These are phyloP conservation scores for Zaprionus ornatus DNA, from an alignment of 1,140 invertebrate genomes.

Conservation along the genomic window DNA sequence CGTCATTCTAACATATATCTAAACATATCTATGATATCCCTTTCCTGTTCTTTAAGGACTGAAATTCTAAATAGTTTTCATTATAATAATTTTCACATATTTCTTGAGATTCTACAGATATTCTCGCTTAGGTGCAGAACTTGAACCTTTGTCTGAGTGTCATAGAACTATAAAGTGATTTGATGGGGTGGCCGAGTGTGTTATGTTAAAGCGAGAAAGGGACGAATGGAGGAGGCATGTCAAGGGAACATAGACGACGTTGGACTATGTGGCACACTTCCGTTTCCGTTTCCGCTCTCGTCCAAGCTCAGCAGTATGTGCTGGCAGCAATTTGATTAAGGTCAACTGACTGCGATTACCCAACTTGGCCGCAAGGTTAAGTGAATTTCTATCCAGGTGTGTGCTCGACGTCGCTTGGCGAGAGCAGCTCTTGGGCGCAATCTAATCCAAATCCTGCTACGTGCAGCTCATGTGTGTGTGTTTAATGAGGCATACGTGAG, in stretches of 20 bases:
- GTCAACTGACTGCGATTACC: constrained; percentile 44
- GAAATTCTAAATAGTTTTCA: background rate
- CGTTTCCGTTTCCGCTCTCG: constrained; percentile 50
- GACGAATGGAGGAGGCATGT: background rate
- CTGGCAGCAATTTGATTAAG: constrained; percentile 54
- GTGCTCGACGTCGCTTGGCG: background rate
- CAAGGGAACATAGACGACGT: constrained; percentile 29
- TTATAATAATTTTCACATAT: no score
- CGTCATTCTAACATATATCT: no score
- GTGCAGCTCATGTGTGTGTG: background rate
- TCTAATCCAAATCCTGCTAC: constrained; percentile 2
- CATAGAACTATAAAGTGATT: background rate
- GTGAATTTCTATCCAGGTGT: constrained; percentile 1
- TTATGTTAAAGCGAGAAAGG: background rate
- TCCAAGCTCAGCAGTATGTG: background rate
- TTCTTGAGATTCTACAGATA: no score
- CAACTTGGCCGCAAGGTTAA: constrained; percentile 44
- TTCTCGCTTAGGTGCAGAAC: no score
- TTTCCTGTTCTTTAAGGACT: no score
- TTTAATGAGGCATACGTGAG: constrained; percentile 1
- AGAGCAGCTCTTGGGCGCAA: constrained; percentile 1
- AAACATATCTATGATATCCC: background rate
- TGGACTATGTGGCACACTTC: constrained; percentile 67
- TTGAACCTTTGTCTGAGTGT: no score
- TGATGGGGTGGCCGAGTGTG: background rate